Conservation (phyloP, 2,888 invertebrate genomes). For the Atherix ibis region DNA sequence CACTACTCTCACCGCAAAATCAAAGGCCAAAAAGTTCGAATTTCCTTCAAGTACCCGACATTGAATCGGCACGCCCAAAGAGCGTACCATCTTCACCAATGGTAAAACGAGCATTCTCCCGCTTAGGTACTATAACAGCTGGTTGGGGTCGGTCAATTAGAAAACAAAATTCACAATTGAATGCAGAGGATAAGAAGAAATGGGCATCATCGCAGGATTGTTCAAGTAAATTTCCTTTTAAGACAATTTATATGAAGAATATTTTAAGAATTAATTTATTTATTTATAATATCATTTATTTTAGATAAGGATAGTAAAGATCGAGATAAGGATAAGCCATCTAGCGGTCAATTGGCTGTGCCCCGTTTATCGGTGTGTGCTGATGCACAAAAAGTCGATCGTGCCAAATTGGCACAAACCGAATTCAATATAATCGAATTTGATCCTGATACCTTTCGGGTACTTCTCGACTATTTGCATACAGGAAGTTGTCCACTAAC, state of each 20-base stretch:
- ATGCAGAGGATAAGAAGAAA: constrained; percentile 78
- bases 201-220: constrained; percentile 88
- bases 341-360: constrained; percentile 58
- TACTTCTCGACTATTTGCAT: constrained; percentile 79
- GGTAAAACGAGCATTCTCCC: constrained; percentile 84
- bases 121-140: constrained; percentile 75
- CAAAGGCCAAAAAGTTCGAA: constrained; percentile 78
- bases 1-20: constrained; percentile 71
- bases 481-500: constrained; percentile 85
- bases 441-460: constrained; percentile 84
- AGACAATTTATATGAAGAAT: too few relatives aligned
- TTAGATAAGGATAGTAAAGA: constrained; percentile 67
- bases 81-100: constrained; percentile 88
- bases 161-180: constrained; percentile 64
- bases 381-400: constrained; percentile 85
- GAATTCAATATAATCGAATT: constrained; percentile 93
- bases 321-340: constrained; percentile 63
- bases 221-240: too few relatives aligned
- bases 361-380: constrained; percentile 84
- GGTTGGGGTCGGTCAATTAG: constrained; percentile 81
- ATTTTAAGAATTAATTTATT: constrained; percentile 2
- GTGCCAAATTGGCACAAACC: constrained; percentile 80
- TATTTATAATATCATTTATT: constrained; percentile 5
- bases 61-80: constrained; percentile 72
- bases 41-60: constrained; percentile 80